A percentile compares a stretch with the other conserved stretches of the same genome.
Evolutionary conservation across 2,888 invertebrate species (phyloP).

Genomic region (Tetragonisca angustula): DNA sequence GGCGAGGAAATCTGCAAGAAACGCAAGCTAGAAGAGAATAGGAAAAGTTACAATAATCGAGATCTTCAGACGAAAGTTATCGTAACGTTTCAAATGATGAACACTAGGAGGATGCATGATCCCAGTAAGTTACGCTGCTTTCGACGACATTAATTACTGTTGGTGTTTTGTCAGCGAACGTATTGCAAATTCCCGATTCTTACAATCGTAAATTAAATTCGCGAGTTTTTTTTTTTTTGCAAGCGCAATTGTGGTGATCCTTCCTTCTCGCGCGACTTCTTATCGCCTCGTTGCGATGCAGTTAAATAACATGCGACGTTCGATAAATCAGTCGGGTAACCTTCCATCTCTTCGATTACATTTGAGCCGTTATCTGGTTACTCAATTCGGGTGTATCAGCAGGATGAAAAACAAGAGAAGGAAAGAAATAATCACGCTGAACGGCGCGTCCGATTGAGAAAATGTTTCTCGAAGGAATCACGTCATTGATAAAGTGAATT

Average conservation of each 20-base stretch:
- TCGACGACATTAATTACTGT: accelerated
- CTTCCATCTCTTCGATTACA: background rate
- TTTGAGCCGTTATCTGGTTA: background rate
- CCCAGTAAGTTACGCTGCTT: background rate
- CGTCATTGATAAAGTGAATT: background rate
- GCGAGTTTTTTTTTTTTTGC: too few relatives aligned
- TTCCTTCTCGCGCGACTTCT: constrained; percentile 6
- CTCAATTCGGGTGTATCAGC: background rate
- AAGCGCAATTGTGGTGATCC: background rate
- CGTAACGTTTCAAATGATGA: background rate
- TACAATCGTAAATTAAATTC: too few relatives aligned
- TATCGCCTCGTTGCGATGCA: background rate
- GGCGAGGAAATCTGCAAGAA: background rate
- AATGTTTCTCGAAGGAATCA: background rate
- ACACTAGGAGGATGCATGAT: background rate
- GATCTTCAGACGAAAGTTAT: background rate
- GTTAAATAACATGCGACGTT: background rate
- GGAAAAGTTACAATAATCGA: background rate
- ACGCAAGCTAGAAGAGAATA: background rate
- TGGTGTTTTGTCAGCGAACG: background rate
- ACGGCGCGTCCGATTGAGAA: background rate
- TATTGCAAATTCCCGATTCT: background rate
- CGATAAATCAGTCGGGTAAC: background rate
- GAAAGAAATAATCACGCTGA: too few relatives aligned
- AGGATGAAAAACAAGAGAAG: background rate